A percentile compares a stretch with the other conserved stretches of the same genome.
Evolutionary conservation across 2,888 invertebrate genomes (phyloP).

Genomic region (Eueremaeus valkanovi): DNA sequence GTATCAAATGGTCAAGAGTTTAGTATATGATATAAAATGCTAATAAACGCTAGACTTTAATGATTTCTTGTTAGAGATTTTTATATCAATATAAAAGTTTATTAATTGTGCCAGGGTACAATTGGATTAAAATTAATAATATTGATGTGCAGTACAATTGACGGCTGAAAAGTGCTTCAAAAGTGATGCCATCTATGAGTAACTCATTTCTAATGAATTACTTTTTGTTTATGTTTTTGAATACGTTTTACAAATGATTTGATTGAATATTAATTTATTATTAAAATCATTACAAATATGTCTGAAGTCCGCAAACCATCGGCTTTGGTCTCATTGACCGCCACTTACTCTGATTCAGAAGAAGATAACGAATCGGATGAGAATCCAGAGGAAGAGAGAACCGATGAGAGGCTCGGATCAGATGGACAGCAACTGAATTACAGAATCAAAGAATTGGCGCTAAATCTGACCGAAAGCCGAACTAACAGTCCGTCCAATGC

Average conservation of each 20-base stretch:
- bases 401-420: too few relatives aligned
- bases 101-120: too few relatives aligned
- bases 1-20: too few relatives aligned
- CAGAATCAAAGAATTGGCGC: background rate
- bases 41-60: too few relatives aligned
- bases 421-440: too few relatives aligned
- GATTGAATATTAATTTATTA: too few relatives aligned
- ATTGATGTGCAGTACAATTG: too few relatives aligned
- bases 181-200: background rate
- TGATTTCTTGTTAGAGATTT: too few relatives aligned
- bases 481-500: constrained; percentile 11
- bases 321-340: constrained; percentile 78
- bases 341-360: constrained; percentile 86
- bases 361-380: constrained; percentile 59
- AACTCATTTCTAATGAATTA: background rate
- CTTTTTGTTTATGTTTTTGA: background rate
- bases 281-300: background rate
- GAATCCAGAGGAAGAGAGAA: background rate
- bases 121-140: too few relatives aligned
- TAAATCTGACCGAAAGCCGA: constrained; percentile 3
- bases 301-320: constrained; percentile 42
- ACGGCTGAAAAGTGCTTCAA: too few relatives aligned
- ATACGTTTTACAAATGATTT: background rate
- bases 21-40: too few relatives aligned
- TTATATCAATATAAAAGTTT: too few relatives aligned